Conservation (phyloP, 30 jellyfish, hydroid and myxozoan genomes). For the Chrysaora quinquecirrha region DNA sequence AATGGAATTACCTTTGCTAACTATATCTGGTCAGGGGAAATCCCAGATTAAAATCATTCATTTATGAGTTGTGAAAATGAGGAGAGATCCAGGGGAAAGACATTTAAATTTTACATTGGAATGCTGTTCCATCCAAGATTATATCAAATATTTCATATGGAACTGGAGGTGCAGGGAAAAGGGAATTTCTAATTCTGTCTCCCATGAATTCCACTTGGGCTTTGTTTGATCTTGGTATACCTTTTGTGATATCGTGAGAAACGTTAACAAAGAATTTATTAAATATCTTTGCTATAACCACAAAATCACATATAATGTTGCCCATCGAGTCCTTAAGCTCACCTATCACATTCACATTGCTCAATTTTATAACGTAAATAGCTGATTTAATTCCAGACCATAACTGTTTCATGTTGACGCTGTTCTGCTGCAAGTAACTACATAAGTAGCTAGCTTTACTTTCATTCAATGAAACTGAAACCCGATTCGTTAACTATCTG, state of each 20-base stretch:
- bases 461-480: constrained; percentile 35
- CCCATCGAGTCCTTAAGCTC: constrained; percentile 56
- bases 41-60: constrained; percentile 65
- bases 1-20: constrained; percentile 72
- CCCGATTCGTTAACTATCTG: constrained; percentile 46
- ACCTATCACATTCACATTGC: constrained; percentile 56
- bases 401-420: constrained; percentile 64
- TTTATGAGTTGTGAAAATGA: constrained; percentile 69
- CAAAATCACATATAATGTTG: constrained; percentile 47
- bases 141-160: constrained; percentile 62
- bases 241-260: constrained; percentile 58
- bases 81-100: constrained; percentile 51
- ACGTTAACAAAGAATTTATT: constrained; percentile 55
- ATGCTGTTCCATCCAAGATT: constrained; percentile 74
- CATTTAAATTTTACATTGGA: constrained; percentile 48
- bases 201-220: constrained; percentile 44
- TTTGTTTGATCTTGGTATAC: constrained; percentile 32
- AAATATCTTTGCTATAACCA: constrained; percentile 67
- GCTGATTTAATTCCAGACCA: constrained; percentile 79
- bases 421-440: constrained; percentile 59
- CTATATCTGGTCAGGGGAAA: constrained; percentile 56
- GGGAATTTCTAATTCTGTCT: constrained; percentile 43
- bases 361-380: constrained; percentile 38
- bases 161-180: constrained; percentile 59
- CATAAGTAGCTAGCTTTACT: constrained; percentile 63